Evolutionary conservation across 2,797 vertebrate species (phyloP), one percentile per base, ranked within the genome.

Genomic region (Acanthopagrus latus): DNA sequence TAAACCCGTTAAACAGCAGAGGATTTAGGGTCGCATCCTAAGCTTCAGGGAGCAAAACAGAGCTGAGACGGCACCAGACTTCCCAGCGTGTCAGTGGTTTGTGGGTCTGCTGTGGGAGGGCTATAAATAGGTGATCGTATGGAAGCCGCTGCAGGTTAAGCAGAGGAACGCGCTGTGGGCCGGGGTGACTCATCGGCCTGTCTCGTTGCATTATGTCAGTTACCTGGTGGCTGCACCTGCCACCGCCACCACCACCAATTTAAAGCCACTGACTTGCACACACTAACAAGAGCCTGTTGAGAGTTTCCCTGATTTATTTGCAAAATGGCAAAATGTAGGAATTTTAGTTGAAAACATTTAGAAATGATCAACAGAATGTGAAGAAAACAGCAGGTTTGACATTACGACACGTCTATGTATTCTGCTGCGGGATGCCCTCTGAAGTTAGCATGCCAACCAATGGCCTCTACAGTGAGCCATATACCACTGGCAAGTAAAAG

Each of bases 121-220:
- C 91, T 92, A 93, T 94, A 91, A 94, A 94, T 94, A 93, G 89
- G 83, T 80, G 82, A 88, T 91, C 12, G 75, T 90, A 91, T 81
- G 78, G 81, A 84, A 88, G 84, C 69, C 20, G 23, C 87, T 86
- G 87, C 87, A 86, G 90, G 90, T 93, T 90, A 89, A 82, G 84
- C 70, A 79, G 79, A 67, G 80, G 76, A 87, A 76, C 76, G 76
- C 54, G 43, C 88, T 33, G 70, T 75, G 74, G 64, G 83, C 76
- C 11, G 25, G 33, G 72, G 86, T 93, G 93, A 94, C 82, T 93
- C 91, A 93, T 81, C 38, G 75, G 46, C 78, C 81, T 86, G 90
- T 93, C 92, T 90, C 70, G 68, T 88, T 81, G 84, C 80, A 93
- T 94, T 83, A 92, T 80, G 90, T 93, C 90, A 91, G 83, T 81